Conservation (phyloP, 2,797 vertebrate species). For the Rhadinocentrus ornatus region DNA sequence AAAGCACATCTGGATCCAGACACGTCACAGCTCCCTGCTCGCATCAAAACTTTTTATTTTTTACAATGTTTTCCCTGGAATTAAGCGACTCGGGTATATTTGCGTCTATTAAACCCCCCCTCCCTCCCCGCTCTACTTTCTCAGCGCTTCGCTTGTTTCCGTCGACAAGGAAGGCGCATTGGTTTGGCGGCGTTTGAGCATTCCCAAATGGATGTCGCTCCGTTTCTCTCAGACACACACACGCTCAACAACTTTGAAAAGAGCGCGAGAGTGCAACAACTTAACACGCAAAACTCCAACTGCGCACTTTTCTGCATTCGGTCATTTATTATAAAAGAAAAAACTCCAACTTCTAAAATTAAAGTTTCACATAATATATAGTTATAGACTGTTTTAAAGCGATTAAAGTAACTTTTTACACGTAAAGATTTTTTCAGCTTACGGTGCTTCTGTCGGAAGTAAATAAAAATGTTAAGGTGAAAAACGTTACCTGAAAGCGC, state of each 20-base stretch:
- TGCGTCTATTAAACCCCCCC: background rate
- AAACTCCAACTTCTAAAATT: background rate
- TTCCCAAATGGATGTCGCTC: conserved; percentile 56
- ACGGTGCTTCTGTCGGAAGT: fast-evolving
- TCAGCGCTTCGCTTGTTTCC: conserved; percentile 35
- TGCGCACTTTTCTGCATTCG: background rate
- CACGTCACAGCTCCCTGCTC: conserved; percentile 7
- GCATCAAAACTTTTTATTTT: background rate
- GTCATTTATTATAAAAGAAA: background rate
- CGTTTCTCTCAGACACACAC: conserved; percentile 43
- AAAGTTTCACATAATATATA: background rate
- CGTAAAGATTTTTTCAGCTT: background rate
- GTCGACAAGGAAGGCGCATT: conserved; percentile 70
- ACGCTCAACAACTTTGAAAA: conserved; percentile 63
- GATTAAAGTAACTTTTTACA: background rate
- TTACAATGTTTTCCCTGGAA: background rate
- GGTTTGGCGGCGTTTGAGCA: conserved; percentile 56
- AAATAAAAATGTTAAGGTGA: conserved; percentile 13
- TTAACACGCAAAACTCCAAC: background rate
- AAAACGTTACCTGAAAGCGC: conserved; percentile 73
- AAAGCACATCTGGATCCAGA: conserved; percentile 45
- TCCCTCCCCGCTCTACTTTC: background rate
- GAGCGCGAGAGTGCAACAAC: conserved; percentile 66
- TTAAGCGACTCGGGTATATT: background rate
- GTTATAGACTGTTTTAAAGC: conserved; percentile 17